Percentiles rank a stretch among this genome's conserved stretches.
phyloP scores from a whole-genome alignment of 2,113 vertebrate species.

The Columbina picui region DNA sequence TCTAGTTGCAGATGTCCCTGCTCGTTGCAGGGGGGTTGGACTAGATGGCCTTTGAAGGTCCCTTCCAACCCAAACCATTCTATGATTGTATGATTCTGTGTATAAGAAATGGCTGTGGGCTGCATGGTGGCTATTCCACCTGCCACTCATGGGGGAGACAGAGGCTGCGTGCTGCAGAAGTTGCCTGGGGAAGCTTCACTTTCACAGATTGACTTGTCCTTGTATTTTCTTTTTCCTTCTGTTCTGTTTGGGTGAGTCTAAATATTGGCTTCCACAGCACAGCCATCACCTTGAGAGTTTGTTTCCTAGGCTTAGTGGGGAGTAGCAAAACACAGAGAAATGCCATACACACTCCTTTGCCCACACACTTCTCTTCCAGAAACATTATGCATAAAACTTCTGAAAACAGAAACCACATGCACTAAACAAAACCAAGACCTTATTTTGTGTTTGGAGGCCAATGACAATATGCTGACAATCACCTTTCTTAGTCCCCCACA shows the following conservation, averaged over 20 bases:
- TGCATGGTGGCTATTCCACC: accelerated
- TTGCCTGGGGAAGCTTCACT: neutral
- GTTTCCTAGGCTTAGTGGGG: neutral
- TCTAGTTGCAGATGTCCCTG: too few species aligned
- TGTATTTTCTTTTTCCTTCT: neutral
- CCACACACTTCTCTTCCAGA: neutral
- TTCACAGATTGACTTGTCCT: neutral
- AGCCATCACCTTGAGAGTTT: neutral
- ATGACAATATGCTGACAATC: neutral
- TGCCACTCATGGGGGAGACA: neutral
- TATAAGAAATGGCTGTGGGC: neutral
- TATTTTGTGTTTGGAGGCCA: neutral
- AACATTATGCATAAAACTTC: neutral
- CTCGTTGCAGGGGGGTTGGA: too few species aligned
- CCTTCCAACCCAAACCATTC: too few species aligned
- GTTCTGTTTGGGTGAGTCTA: neutral
- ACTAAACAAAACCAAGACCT: neutral
- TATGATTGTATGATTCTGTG: too few species aligned
- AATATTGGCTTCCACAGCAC: neutral
- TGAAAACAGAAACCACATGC: neutral
- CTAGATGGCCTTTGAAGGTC: too few species aligned
- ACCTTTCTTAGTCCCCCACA: accelerated
- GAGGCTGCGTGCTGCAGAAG: neutral
- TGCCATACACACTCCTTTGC: neutral
- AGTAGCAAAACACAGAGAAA: neutral